phyloP scores from a whole-genome alignment of 2,888 invertebrate genomes.

The Plagiodera versicolora region DNA sequence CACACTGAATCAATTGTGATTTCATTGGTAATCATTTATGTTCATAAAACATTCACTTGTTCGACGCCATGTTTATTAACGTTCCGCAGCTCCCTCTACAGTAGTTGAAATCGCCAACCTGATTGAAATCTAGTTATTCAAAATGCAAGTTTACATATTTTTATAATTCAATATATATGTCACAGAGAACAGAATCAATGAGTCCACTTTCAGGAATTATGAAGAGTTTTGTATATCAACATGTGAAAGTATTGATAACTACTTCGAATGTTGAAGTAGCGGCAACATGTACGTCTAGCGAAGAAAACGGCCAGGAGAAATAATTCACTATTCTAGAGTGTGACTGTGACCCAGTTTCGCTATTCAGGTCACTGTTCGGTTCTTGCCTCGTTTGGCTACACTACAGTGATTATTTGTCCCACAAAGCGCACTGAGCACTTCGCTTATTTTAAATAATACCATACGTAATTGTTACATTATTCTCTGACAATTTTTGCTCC shows the following conservation, averaged over 20 bases:
- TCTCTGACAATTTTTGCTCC: constrained; percentile 14
- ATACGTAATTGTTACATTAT: constrained; percentile 29
- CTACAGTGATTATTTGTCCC: constrained; percentile 46
- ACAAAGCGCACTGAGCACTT: constrained; percentile 43
- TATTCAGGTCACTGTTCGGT: constrained; percentile 53
- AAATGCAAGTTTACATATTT: too few relatives aligned
- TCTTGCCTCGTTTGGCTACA: constrained; percentile 47
- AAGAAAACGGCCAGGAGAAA: constrained; percentile 27
- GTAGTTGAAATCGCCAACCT: too few relatives aligned
- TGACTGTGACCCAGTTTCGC: constrained; percentile 53
- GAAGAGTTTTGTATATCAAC: too few relatives aligned
- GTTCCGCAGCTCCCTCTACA: too few relatives aligned
- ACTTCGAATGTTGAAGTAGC: background rate
- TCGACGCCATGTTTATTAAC: too few relatives aligned
- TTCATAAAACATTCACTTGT: too few relatives aligned
- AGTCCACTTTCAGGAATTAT: too few relatives aligned
- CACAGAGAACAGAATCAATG: too few relatives aligned
- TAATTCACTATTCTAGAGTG: constrained; percentile 45
- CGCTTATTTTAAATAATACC: constrained; percentile 37
- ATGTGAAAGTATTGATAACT: background rate
- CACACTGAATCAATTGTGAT: too few relatives aligned
- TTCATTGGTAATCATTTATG: too few relatives aligned
- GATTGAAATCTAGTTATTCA: too few relatives aligned
- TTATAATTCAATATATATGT: too few relatives aligned
- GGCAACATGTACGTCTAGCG: constrained; percentile 4